Percentiles rank a stretch among this genome's conserved stretches.
phyloP scores from a whole-genome alignment of 1,140 invertebrate species.

The Melitaea cinxia region DNA sequence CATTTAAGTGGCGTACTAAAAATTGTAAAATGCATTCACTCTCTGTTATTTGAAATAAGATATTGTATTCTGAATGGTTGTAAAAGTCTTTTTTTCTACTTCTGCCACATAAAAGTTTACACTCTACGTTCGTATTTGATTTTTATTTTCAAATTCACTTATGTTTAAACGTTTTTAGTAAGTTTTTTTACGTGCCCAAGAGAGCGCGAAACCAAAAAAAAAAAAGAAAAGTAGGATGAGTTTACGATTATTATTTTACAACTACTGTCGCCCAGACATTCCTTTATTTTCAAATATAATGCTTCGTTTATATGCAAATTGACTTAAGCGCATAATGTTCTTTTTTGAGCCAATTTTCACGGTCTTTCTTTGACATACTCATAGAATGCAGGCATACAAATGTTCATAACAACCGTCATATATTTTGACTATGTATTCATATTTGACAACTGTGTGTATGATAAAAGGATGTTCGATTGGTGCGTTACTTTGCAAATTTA shows the following conservation, averaged over 20 bases:
- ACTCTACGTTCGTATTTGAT: background rate
- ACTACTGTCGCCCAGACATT: slow-evolving; percentile 30
- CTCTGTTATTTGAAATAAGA: no score
- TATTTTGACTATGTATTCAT: background rate
- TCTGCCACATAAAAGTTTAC: background rate
- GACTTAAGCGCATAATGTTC: slow-evolving; percentile 50
- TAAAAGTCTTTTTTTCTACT: no score
- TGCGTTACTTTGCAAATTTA: no score
- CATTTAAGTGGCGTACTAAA: no score
- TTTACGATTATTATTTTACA: slow-evolving; percentile 15
- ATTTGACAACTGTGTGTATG: no score
- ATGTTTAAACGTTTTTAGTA: background rate
- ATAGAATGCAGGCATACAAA: slow-evolving; percentile 38
- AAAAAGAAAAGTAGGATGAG: slow-evolving; percentile 36
- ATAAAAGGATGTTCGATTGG: no score
- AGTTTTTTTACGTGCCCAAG: slow-evolving; percentile 13
- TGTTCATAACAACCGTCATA: slow-evolving; percentile 13
- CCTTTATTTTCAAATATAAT: slow-evolving; percentile 34
- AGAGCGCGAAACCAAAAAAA: slow-evolving; percentile 25
- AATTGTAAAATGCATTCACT: no score
- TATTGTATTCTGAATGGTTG: no score
- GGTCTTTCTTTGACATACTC: slow-evolving; percentile 50
- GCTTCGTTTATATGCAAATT: slow-evolving; percentile 58
- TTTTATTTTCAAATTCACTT: slow-evolving; percentile 1
- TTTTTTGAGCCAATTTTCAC: slow-evolving; percentile 60